Percentiles rank a stretch among this genome's conserved stretches.
phyloP scores from a whole-genome alignment of 2,113 vertebrate genomes.

The Melospiza georgiana region DNA sequence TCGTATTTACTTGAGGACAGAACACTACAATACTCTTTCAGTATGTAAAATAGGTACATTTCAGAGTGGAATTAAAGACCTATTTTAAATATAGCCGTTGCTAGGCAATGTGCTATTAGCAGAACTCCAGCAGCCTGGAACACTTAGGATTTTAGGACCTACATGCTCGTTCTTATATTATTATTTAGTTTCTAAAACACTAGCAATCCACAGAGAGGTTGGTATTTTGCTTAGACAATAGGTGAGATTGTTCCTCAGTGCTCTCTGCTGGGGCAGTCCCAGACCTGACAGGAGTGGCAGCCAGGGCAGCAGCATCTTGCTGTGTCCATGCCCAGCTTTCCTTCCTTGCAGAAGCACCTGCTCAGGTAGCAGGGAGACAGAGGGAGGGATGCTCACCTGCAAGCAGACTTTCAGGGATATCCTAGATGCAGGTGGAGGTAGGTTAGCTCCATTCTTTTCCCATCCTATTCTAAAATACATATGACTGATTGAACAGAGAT shows the following conservation, averaged over 20 bases:
- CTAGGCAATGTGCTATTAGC: constrained; percentile 53
- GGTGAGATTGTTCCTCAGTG: neutral
- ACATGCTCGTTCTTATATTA: neutral
- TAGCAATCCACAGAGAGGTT: neutral
- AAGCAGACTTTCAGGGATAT: neutral
- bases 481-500: neutral
- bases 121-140: constrained; percentile 22
- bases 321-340: neutral
- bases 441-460: neutral
- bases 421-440: neutral
- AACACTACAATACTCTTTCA: constrained; percentile 2
- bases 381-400: neutral
- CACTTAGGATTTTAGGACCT: constrained; percentile 2
- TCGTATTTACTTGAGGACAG: constrained; percentile 24
- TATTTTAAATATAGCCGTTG: constrained; percentile 58
- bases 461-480: neutral
- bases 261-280: neutral
- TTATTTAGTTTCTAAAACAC: neutral
- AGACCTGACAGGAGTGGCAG: neutral
- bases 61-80: constrained; percentile 11
- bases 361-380: neutral
- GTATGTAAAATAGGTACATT: neutral
- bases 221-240: neutral
- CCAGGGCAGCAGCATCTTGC: neutral
- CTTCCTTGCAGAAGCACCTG: neutral